phyloP scores from a whole-genome alignment of 2,797 vertebrate genomes.

The Botia kubotai region DNA sequence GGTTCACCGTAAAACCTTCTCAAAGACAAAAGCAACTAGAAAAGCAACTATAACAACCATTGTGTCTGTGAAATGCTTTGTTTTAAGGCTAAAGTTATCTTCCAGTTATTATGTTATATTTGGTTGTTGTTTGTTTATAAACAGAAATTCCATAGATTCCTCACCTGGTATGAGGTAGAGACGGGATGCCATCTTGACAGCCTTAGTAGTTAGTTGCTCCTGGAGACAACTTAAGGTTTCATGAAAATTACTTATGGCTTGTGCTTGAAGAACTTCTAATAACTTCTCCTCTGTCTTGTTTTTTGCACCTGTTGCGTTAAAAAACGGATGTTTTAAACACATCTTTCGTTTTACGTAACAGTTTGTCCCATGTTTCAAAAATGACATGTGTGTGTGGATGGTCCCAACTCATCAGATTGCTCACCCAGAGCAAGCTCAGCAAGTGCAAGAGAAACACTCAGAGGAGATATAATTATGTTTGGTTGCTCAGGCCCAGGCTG shows the following conservation, averaged over 20 bases:
- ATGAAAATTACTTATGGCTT: conserved; percentile 79
- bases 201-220: conserved; percentile 73
- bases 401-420: neutral
- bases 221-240: conserved; percentile 73
- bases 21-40: conserved; percentile 1
- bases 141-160: neutral
- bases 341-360: no score
- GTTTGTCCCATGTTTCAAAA: no score
- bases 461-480: conserved; percentile 86
- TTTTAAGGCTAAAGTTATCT: neutral
- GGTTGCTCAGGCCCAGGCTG: conserved; percentile 73
- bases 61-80: neutral
- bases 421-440: conserved; percentile 89
- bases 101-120: neutral
- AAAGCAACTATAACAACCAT: neutral
- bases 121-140: neutral
- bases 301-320: conserved; percentile 79
- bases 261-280: conserved; percentile 76
- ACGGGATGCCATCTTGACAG: conserved; percentile 80
- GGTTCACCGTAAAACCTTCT: conserved; percentile 84
- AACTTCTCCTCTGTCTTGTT: conserved; percentile 82
- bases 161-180: conserved; percentile 88
- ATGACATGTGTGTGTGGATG: neutral
- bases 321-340: neutral
- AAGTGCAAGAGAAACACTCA: conserved; percentile 85